A percentile compares a stretch with the other conserved stretches of the same genome.
These are phyloP conservation scores for Taenaris catops DNA, from an alignment of 2,888 invertebrate species.

Conservation along the genomic window DNA sequence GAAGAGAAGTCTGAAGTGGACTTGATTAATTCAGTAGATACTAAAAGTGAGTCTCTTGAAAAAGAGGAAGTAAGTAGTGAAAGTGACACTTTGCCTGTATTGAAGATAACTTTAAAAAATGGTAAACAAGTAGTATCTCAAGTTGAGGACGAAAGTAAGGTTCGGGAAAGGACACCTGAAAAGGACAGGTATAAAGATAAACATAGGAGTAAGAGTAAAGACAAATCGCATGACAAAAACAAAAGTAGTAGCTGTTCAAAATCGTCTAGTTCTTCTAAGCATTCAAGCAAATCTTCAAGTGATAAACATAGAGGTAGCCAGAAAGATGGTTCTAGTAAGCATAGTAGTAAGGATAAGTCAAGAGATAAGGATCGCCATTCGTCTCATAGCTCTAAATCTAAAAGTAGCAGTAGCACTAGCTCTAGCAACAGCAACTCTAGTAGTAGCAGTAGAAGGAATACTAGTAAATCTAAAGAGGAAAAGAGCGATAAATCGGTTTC, in stretches of 20 bases:
- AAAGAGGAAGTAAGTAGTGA: conserved; percentile 44
- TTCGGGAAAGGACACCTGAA: conserved; percentile 46
- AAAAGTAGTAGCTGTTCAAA: conserved; percentile 37
- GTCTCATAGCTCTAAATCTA: conserved; percentile 58
- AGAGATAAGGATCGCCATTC: conserved; percentile 46
- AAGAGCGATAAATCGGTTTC: conserved; percentile 37
- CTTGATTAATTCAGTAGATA: conserved; percentile 13
- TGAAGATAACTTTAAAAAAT: conserved; percentile 85
- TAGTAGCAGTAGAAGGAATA: conserved; percentile 27
- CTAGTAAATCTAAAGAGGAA: conserved; percentile 50
- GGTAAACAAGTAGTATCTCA: conserved; percentile 85
- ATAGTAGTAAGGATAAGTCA: conserved; percentile 51
- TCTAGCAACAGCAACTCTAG: no score
- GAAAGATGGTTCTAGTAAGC: conserved; percentile 37
- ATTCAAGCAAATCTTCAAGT: conserved; percentile 62
- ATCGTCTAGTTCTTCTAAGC: conserved; percentile 48
- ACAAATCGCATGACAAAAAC: conserved; percentile 23
- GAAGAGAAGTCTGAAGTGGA: conserved; percentile 26
- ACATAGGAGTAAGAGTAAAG: conserved; percentile 72
- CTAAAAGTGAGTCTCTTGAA: conserved; percentile 20
- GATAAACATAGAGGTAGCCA: conserved; percentile 54
- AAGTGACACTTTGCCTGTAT: conserved; percentile 51
- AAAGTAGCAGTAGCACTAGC: conserved; percentile 51
- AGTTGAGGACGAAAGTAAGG: conserved; percentile 56
- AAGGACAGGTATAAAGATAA: conserved; percentile 53